Evolutionary conservation across 1,140 invertebrate genomes (phyloP).

Genomic region (Cryptotermes secundus): DNA sequence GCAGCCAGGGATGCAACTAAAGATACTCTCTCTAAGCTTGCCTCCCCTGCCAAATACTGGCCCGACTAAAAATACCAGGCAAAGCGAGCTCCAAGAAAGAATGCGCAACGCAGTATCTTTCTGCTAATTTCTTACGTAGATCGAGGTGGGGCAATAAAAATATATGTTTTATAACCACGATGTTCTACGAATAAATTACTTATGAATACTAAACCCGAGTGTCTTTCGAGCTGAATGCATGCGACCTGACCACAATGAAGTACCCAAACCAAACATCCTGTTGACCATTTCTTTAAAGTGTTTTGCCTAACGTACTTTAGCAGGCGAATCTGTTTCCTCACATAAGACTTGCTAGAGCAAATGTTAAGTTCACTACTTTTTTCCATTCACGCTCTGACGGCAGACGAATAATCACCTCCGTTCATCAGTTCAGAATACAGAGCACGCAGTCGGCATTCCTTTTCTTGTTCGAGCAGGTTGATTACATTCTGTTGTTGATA

Average conservation of each 20-base stretch:
- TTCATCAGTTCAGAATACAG: too few relatives aligned
- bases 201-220: not conserved
- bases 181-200: not conserved
- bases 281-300: too few relatives aligned
- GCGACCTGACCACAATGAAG: not conserved
- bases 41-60: slow-evolving; percentile 46
- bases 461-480: too few relatives aligned
- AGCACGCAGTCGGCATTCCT: too few relatives aligned
- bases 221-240: not conserved
- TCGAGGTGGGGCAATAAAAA: not conserved
- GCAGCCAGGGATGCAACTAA: slow-evolving; percentile 44
- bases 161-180: not conserved
- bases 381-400: too few relatives aligned
- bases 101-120: slow-evolving; percentile 34
- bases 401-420: too few relatives aligned
- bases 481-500: too few relatives aligned
- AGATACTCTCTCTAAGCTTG: slow-evolving; percentile 40
- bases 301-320: not conserved
- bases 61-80: slow-evolving; percentile 47
- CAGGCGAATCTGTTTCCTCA: too few relatives aligned
- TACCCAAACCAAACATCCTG: too few relatives aligned
- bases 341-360: too few relatives aligned
- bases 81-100: slow-evolving; percentile 28
- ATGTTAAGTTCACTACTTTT: too few relatives aligned
- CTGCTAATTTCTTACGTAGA: slow-evolving; percentile 26